Evolutionary conservation across 1,140 invertebrate genomes (phyloP), one percentile per base, ranked within the genome.

Genomic region (Maniola jurtina): DNA sequence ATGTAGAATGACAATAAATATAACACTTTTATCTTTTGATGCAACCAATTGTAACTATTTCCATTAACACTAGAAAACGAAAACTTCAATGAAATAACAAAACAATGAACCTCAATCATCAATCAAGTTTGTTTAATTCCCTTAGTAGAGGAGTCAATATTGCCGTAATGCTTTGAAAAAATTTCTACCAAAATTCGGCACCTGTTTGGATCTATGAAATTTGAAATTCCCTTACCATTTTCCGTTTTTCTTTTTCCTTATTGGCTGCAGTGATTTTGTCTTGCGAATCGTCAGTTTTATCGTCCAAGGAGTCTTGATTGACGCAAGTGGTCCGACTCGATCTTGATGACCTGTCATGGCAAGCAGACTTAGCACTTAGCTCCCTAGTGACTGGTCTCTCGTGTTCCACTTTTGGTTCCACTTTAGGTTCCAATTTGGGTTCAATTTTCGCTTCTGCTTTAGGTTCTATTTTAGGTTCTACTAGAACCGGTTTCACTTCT

Each of bases 231-330:
- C 79, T 89, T 80, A 90, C 91, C 91, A 92, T 91, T 88, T 92
- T 92, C 64, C 87, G 89, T 71, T 91, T 91, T 59, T 91, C 90
- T 64, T 91, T 92, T 9, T 86, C 84, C 71, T 89, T 92, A 10
- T 63, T 77, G 14, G 62, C 71, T 35, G 70, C 38, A 4, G 76
- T 84, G 91, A 94, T 68, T 92, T 94, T 77, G 90, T 93, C 79
- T 92, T 94, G 80, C 77, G 92, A 76, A 76, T 92, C 75, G 86
- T 92, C 77, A 69, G 91, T 76, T 86, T 83, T 79, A 70, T 85
- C 74, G 68, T 88, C 77, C 68, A 83, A 61, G 14, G 88, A 86
- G 69, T 88, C 77, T 66, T 89, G 80, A 71, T 89, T 83, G 25
- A 80, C 75, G 52, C 84, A 83, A 3, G 88, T 83, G 2, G 82